A percentile compares a stretch with the other conserved stretches of the same genome.
These are phyloP conservation scores for Rhinoptilus africanus DNA, from an alignment of 2,113 vertebrate species.

Conservation along the genomic window DNA sequence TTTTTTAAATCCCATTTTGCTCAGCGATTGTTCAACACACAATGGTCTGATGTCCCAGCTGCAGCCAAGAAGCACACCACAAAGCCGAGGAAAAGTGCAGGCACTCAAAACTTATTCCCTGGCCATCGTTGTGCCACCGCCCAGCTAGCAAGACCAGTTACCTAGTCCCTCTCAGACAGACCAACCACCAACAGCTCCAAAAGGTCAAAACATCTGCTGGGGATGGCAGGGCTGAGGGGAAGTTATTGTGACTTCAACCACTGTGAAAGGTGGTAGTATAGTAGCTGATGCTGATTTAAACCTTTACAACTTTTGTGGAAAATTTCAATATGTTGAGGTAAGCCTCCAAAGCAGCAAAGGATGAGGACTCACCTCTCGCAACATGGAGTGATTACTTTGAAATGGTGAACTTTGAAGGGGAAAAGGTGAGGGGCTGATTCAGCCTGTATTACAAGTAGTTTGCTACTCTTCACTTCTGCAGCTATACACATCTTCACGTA, in stretches of 20 bases:
- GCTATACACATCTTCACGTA: background rate
- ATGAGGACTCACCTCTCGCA: background rate
- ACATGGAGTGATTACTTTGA: background rate
- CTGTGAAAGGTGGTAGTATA: background rate
- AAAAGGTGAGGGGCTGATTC: background rate
- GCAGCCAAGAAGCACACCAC: background rate
- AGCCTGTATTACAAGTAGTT: background rate
- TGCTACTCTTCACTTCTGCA: background rate
- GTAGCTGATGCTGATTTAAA: background rate
- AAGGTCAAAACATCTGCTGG: background rate
- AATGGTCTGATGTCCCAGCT: slow-evolving; percentile 28
- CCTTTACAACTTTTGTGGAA: background rate
- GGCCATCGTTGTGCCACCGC: fast-evolving
- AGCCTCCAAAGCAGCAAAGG: background rate
- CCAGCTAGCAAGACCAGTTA: background rate
- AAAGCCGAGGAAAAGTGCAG: background rate
- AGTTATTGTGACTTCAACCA: background rate
- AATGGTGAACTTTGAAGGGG: background rate
- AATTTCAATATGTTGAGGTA: background rate
- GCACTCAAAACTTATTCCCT: background rate
- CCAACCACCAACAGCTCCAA: background rate
- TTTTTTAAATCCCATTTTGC: background rate
- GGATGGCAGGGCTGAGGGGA: background rate
- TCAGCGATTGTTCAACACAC: background rate
- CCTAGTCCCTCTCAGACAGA: background rate